These are phyloP conservation scores for Chionoecetes opilio DNA, from an alignment of 1,140 invertebrate genomes.

Conservation along the genomic window DNA sequence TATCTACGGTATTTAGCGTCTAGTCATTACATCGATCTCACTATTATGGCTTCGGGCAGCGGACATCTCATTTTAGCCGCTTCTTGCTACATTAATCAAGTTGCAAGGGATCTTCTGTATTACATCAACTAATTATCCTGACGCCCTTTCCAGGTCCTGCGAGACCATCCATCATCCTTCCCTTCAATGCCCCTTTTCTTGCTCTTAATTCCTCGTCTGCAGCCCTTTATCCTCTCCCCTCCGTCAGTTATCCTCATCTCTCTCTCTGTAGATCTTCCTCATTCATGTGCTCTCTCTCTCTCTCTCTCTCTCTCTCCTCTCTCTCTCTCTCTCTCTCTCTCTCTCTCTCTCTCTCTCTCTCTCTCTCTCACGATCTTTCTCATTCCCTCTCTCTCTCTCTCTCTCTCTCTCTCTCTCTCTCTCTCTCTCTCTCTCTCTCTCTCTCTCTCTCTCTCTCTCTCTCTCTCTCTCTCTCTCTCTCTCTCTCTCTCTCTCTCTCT, in stretches of 20 bases:
- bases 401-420: too few species aligned
- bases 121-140: neutral
- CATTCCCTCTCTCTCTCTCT: neutral
- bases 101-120: neutral
- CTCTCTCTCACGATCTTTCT: neutral
- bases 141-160: neutral
- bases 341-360: neutral
- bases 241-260: neutral
- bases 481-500: too few species aligned
- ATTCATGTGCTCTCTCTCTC: neutral
- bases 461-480: too few species aligned
- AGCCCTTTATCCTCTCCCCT: conserved; percentile 13
- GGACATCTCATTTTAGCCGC: neutral
- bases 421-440: neutral
- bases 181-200: neutral
- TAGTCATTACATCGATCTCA: too few species aligned
- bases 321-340: neutral
- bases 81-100: neutral
- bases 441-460: too few species aligned
- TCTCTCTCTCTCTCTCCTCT: neutral
- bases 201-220: neutral
- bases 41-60: neutral
- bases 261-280: neutral
- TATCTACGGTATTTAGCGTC: too few species aligned
- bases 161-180: conserved; percentile 12